Base-by-base conservation (phyloP, 2,888 invertebrate genomes). In the Platynereis dumerilii region DNA sequence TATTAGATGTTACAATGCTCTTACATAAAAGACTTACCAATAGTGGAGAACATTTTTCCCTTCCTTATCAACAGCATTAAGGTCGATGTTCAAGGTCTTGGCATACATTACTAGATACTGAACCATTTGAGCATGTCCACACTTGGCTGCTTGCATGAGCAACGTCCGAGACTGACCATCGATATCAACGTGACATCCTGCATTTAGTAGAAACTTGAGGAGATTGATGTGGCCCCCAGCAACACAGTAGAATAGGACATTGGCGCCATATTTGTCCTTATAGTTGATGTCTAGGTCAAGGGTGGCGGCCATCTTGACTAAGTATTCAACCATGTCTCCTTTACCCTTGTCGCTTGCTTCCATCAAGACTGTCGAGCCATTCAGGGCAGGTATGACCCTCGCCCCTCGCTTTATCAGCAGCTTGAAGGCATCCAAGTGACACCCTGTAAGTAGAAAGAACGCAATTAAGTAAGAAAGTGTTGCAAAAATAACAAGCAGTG, bases 201-300 rank as follows among this genome's bases (percentile, higher is more conserved):
- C 71, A n/a, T 66, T 62, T 7, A 74, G 60, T 12, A 74, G 68
- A 22, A 60, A 55, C 61, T 69, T 45, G 27, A 74, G 53, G 29
- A 72, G 52, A 5, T 55, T 45, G 15, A 67, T 44, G 26, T 65
- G 62, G 34, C 74, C 74, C 27, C 65, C 68, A 26, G 73, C 69
- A 2, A 67, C 68, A 27, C 71, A 72, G 58, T 74, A 74, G 66
- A 71, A 74, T 2, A 74, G 66, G 15, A 70, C 72, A 58, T 74
- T 66, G 56, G 60, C 48, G 24, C 68, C 68, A n/a, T 65, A 58
- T 24, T 61, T 58, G 65, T 68, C 68, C 28, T 52, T 57, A 22
- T 65, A 62, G 59, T 68, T 61, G 39, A 68, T 56, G 55, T 72
- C 71, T 24, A 71, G 57, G 56, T 64, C 64, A 2, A 71, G 64